Evolutionary conservation across 2,888 invertebrate genomes (phyloP).

Genomic region (Plebejus melissa): DNA sequence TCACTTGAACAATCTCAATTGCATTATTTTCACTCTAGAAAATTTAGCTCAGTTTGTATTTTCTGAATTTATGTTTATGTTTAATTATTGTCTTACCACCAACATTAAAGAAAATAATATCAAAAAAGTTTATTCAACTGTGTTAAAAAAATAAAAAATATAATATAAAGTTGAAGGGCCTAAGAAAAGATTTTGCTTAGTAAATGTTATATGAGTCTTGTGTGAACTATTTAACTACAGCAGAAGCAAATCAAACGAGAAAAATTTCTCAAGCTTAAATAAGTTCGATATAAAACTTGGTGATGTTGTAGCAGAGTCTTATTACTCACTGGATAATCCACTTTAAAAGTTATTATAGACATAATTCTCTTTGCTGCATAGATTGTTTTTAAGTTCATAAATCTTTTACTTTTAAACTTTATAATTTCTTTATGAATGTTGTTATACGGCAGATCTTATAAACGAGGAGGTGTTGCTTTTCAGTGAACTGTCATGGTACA

Average conservation of each 20-base stretch:
- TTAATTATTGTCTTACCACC: too few relatives aligned
- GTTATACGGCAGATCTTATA: background rate
- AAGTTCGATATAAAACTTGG: slow-evolving; percentile 12
- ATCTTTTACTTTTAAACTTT: background rate
- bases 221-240: background rate
- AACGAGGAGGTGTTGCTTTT: background rate
- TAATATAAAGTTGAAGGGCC: too few relatives aligned
- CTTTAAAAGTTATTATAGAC: slow-evolving; percentile 22
- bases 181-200: background rate
- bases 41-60: background rate
- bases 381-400: slow-evolving; percentile 10
- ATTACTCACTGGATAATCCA: slow-evolving; percentile 25
- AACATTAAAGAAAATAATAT: too few relatives aligned
- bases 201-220: background rate
- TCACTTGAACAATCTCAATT: background rate
- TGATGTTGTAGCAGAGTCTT: slow-evolving; percentile 8
- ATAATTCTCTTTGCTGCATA: background rate
- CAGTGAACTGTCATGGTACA: background rate
- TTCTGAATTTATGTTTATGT: too few relatives aligned
- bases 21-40: background rate
- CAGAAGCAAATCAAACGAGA: background rate
- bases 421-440: background rate
- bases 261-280: background rate
- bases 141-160: too few relatives aligned
- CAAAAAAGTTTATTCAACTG: too few relatives aligned